Evolutionary conservation across 2,797 vertebrate species (phyloP), one percentile per base, ranked within the genome.

Genomic region (Gadopsis marmoratus): DNA sequence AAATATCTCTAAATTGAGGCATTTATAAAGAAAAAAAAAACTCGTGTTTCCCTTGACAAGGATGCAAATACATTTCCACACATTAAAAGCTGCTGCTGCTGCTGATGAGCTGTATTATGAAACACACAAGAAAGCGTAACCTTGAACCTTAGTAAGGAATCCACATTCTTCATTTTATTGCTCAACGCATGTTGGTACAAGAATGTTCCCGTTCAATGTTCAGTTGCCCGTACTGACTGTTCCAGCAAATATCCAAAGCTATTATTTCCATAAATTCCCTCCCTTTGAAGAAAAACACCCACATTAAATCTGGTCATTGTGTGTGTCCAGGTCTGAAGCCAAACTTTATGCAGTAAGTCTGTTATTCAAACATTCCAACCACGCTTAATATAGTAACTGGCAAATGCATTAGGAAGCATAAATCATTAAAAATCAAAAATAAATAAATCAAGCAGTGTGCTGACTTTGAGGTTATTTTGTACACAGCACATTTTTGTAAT

Each of bases 401-500:
- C 90, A 87, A 83, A 90, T 78, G 81, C 69, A 76, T 81, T 75
- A 83, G 82, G 79, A 86, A 89, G 90, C 81, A 91, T 91, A 94
- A 92, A 93, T 94, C 87, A 91, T 93, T 93, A 91, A 89, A 93
- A 89, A 91, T 87, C 64, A 81, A 83, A 93, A 92, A 88, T 87
- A 93, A 93, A 94, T 91, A 94, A 95, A 94, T 91, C 85, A 86
- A 88, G 85, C 89, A 56, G 67, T 86, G 71, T 81, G 83, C 88
- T 86, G 93, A 92, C 85, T 91, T 88, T 87, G 91, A 91, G 83
- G 48, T 90, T 87, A 85, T 92, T 94, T 90, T 90, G 88, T 91
- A 92, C 92, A 93, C 92, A 91, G 92, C 89, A 88, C 90, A 94
- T 94, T 91, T 89, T 93, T 62, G 70, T 94, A 92, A 93, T 92